Evolutionary conservation across 1,140 invertebrate genomes (phyloP), one percentile per base, ranked within the genome.

Genomic region (Spodoptera litura): DNA sequence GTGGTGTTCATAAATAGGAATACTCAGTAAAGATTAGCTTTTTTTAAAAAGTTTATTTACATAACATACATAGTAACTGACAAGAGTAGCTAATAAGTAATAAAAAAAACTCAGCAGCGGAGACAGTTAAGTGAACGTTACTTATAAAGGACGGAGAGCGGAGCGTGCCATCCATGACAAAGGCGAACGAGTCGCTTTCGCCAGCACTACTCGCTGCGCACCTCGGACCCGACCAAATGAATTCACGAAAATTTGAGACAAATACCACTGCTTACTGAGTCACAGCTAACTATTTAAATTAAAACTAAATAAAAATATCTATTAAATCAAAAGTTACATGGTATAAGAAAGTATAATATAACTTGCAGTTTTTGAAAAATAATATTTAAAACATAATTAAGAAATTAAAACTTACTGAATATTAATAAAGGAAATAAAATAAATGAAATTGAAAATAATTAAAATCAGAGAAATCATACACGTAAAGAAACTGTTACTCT

Each of bases 1-100:
- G 31, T 75, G 73, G 73, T 75, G 73, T 75, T 75, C 73, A 35
- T 66, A 68, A 74, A 68, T 80, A 84, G 83, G 74, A 82, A 78
- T 80, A 84, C 59, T 81, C 81, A 88, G 85, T 87, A 84, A 88
- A 86, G 73, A 90, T 80, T 85, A 81, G 74, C 68, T 85, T 87
- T 89, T 86, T 88, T 91, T 89, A 89, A 89, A 93, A 91, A 91
- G 88, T 91, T 91, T 92, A 91, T 92, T 93, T 92, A 93, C 89
- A 91, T 93, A 93, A 93, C 89, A 91, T 91, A 91, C 87, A 92
- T 89, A 90, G 77, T 90, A 90, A 91, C 88, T 88, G 85, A 91
- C 85, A 89, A 88, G 85, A 88, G 76, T 90, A 91, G 87, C 80
- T 90, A 61, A 90, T 87, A 89, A 81, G 87, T 85, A 85, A 88